A percentile compares a stretch with the other conserved stretches of the same genome.
Conservation (phyloP, 2,113 vertebrate genomes). For the Shinisaurus crocodilurus region DNA sequence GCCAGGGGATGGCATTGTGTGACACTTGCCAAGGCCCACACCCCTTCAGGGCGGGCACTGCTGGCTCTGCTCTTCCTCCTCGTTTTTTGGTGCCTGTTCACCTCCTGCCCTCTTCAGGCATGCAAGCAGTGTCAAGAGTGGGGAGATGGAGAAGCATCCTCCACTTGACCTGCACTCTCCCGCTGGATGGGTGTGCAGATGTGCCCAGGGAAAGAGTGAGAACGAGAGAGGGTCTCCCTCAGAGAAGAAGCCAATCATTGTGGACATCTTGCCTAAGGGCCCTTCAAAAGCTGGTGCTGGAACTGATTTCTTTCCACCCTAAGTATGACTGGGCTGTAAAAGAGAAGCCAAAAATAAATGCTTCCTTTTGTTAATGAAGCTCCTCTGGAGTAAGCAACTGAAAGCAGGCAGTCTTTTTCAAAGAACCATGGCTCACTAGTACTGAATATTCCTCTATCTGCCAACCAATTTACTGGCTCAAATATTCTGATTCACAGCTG, state of each 20-base stretch:
- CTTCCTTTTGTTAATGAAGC: neutral
- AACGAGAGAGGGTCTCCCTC: too few species aligned
- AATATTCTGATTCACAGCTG: slow-evolving; percentile 6
- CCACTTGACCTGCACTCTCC: neutral
- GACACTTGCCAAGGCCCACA: neutral
- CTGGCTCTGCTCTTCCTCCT: neutral
- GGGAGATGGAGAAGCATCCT: neutral
- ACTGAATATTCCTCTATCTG: fast-evolving
- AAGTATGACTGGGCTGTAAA: neutral
- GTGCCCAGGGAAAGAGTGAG: too few species aligned
- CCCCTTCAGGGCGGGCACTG: too few species aligned
- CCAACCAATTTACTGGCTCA: neutral
- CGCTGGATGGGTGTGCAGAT: too few species aligned
- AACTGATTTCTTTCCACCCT: neutral
- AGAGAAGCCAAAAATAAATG: neutral
- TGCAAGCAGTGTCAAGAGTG: neutral
- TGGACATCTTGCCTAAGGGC: too few species aligned
- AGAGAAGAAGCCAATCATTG: too few species aligned
- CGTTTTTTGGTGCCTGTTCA: neutral
- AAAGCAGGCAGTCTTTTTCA: neutral
- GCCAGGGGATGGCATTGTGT: neutral
- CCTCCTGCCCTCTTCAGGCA: neutral
- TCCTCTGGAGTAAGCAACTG: neutral
- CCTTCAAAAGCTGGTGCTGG: neutral
- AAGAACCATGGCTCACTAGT: slow-evolving; percentile 3